Evolutionary conservation across 1,140 invertebrate genomes (phyloP), one percentile per base, ranked within the genome.

Genomic region (Saccostrea glomerata): DNA sequence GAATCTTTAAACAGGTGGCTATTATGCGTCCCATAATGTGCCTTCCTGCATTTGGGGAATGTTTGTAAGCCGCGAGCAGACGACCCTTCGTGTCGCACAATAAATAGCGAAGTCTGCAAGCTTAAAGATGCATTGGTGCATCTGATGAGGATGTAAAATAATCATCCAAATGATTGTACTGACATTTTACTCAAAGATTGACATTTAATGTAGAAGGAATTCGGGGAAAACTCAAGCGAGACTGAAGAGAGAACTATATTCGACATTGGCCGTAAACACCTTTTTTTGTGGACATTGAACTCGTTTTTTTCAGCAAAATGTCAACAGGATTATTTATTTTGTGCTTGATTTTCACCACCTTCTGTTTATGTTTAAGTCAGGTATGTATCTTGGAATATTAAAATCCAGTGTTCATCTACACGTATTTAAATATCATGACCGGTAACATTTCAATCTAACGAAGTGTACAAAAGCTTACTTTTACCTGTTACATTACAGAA

Each of bases 1-100:
- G 58, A 63, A 20, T 63, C 47, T 47, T 63, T 63, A 63, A 63
- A 63, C 58, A 63, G 58, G 58, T 63, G 58, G 58, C 58, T n/a
- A 6, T 20, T 20, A 20, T 20, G n/a, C n/a, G 58, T 63, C 58
- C 58, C 58, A 63, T 63, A 20, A 63, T 20, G 58, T 20, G 58
- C 58, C 15, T n/a, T 47, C 58, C 58, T 63, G 6, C 15, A 20
- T 63, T 63, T 15, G 20, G n/a, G 58, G 17, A n/a, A 63, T 63
- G 58, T 63, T 63, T 63, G 17, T 63, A 63, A 17, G 58, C n/a
- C 58, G 58, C 58, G 6, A 63, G 58, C 58, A 63, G 58, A 63
- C 58, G 58, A 63, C n/a, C 58, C n/a, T 2, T 6, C 17, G 17
- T 7, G 58, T 63, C 58, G 6, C 17, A n/a, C n/a, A 20, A 63